Evolutionary conservation across 1,140 invertebrate genomes (phyloP).

Genomic region (Campoletis sonorensis): DNA sequence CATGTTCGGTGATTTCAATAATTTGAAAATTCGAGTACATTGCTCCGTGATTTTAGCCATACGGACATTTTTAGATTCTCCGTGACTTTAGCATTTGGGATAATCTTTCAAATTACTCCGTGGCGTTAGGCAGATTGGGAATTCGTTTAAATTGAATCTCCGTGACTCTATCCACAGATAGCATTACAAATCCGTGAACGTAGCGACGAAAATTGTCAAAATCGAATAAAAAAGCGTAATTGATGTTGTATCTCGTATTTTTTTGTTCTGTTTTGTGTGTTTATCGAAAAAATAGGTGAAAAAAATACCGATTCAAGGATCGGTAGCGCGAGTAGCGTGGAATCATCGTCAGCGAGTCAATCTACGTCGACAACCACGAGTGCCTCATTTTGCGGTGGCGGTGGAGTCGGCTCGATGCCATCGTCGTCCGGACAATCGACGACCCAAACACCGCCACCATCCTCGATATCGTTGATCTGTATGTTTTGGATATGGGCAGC

Average conservation of each 20-base stretch:
- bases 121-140: too few relatives aligned
- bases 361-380: conserved; percentile 46
- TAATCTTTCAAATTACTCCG: too few relatives aligned
- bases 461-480: conserved; percentile 56
- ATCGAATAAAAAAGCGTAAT: too few relatives aligned
- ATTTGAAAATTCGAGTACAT: too few relatives aligned
- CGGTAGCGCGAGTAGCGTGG: not conserved
- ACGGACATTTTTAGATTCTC: too few relatives aligned
- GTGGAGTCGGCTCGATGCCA: conserved; percentile 60
- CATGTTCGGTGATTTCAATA: too few relatives aligned
- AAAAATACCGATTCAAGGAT: conserved; percentile 1
- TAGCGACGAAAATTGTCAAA: too few relatives aligned
- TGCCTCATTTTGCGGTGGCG: conserved; percentile 62
- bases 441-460: conserved; percentile 32
- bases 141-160: too few relatives aligned
- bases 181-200: too few relatives aligned
- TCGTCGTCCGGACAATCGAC: conserved; percentile 48
- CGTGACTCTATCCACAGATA: too few relatives aligned
- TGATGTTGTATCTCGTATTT: not conserved
- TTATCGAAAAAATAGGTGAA: conserved; percentile 31
- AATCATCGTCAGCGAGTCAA: not conserved
- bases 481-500: conserved; percentile 56
- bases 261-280: not conserved
- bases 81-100: too few relatives aligned
- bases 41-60: too few relatives aligned